Conservation (phyloP, 2,888 invertebrate genomes). For the Mythimna impura region DNA sequence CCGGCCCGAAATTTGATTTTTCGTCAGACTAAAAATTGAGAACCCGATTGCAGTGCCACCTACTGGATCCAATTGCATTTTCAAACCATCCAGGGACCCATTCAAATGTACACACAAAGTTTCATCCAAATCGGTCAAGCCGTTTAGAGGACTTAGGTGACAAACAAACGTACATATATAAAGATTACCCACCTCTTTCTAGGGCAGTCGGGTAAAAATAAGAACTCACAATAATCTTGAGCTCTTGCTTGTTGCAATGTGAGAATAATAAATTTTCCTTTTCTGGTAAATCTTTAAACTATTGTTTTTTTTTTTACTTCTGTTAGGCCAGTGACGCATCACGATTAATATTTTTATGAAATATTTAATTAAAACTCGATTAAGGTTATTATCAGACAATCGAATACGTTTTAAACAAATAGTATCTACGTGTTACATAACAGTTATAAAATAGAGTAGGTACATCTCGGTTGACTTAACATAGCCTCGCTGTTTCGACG, state of each 20-base stretch:
- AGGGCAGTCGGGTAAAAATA: neutral
- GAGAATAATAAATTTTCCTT: neutral
- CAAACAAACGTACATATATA: no score
- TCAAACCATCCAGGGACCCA: no score
- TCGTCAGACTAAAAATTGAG: no score
- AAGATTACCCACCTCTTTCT: neutral
- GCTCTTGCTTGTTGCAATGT: neutral
- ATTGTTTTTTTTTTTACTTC: neutral
- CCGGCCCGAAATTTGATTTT: no score
- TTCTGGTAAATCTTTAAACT: neutral
- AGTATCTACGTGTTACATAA: neutral
- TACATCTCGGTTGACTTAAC: slow-evolving; percentile 48
- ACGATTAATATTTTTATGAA: neutral
- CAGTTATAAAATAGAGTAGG: slow-evolving; percentile 11
- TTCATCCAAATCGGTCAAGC: no score
- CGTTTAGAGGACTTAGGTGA: no score
- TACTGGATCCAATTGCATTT: no score
- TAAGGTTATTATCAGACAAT: neutral
- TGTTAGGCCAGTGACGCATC: neutral
- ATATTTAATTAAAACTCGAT: slow-evolving; percentile 3
- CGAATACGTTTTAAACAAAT: neutral
- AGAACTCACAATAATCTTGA: neutral
- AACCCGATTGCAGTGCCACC: no score
- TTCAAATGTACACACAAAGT: no score
- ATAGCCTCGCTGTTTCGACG: slow-evolving; percentile 26